Conservation (phyloP, 2,888 invertebrate genomes). For the Prosopocoilus inquinatus region DNA sequence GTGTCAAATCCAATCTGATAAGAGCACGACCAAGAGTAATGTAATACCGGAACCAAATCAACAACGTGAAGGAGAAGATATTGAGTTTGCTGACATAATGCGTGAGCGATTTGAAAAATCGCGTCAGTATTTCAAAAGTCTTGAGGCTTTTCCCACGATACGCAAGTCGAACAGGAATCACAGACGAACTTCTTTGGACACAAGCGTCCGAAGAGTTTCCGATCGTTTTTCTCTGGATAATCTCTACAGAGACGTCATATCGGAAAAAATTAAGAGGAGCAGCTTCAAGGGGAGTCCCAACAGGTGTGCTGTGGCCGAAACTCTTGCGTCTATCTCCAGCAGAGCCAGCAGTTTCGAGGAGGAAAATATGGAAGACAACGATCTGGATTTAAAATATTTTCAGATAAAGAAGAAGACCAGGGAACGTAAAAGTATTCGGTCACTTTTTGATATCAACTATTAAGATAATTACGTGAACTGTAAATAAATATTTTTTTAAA, state of each 20-base stretch:
- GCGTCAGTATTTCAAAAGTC: conserved; percentile 15
- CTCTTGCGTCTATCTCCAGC: conserved; percentile 19
- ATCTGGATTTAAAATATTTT: conserved; percentile 18
- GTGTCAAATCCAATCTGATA: not conserved
- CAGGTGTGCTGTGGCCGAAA: conserved; percentile 10
- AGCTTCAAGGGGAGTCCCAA: conserved; percentile 16
- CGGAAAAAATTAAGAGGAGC: conserved; percentile 10
- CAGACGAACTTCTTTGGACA: too few species aligned
- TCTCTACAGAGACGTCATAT: conserved; percentile 14
- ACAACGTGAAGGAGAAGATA: conserved; percentile 12
- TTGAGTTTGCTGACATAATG: conserved; percentile 17
- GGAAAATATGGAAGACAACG: conserved; percentile 15
- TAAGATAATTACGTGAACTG: not conserved
- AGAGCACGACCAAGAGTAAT: not conserved
- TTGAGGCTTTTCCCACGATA: conserved; percentile 35
- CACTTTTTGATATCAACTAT: conserved; percentile 18
- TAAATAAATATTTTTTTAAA: too few species aligned
- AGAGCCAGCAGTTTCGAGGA: conserved; percentile 4
- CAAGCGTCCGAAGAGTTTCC: conserved; percentile 6
- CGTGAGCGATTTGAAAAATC: conserved; percentile 17
- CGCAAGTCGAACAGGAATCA: too few species aligned
- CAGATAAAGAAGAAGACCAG: conserved; percentile 11
- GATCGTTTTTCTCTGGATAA: conserved; percentile 18
- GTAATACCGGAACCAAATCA: conserved; percentile 16
- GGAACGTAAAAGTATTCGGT: conserved; percentile 16